Evolutionary conservation across 2,888 invertebrate genomes (phyloP).

Genomic region (Pseudeuparius sepicola): DNA sequence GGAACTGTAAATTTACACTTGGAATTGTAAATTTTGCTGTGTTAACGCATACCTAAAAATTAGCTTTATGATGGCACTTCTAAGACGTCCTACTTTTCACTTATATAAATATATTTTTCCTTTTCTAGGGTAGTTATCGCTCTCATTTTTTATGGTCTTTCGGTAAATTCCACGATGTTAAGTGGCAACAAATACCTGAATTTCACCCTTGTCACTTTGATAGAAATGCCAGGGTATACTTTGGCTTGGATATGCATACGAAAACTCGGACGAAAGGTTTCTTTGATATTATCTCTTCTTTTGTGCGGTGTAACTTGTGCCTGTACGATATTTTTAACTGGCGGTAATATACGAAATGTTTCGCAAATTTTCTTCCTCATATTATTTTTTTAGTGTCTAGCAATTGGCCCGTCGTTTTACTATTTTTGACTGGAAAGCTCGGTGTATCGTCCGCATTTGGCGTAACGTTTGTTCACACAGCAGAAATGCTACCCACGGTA

Average conservation of each 20-base stretch:
- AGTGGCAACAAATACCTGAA: constrained; percentile 59
- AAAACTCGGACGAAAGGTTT: constrained; percentile 43
- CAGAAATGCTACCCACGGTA: constrained; percentile 45
- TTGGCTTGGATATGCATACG: constrained; percentile 44
- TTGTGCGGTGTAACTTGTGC: constrained; percentile 44
- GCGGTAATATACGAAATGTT: too few relatives aligned
- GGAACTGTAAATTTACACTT: too few relatives aligned
- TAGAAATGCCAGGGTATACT: constrained; percentile 51
- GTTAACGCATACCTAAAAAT: too few relatives aligned
- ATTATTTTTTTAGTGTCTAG: too few relatives aligned
- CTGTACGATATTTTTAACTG: constrained; percentile 44
- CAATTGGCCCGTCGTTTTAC: constrained; percentile 44
- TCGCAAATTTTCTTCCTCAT: too few relatives aligned
- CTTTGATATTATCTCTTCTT: constrained; percentile 39
- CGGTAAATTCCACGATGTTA: constrained; percentile 53
- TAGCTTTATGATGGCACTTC: too few relatives aligned
- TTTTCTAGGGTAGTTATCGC: constrained; percentile 50
- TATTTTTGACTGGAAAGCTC: constrained; percentile 53
- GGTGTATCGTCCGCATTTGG: constrained; percentile 55
- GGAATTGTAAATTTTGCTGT: too few relatives aligned
- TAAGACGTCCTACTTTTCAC: too few relatives aligned
- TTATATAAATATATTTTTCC: too few relatives aligned
- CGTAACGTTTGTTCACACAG: constrained; percentile 52
- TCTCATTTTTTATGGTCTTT: constrained; percentile 59
- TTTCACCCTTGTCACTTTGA: constrained; percentile 50